Conservation (phyloP, 2,797 vertebrate genomes). For the Numenius phaeopus region DNA sequence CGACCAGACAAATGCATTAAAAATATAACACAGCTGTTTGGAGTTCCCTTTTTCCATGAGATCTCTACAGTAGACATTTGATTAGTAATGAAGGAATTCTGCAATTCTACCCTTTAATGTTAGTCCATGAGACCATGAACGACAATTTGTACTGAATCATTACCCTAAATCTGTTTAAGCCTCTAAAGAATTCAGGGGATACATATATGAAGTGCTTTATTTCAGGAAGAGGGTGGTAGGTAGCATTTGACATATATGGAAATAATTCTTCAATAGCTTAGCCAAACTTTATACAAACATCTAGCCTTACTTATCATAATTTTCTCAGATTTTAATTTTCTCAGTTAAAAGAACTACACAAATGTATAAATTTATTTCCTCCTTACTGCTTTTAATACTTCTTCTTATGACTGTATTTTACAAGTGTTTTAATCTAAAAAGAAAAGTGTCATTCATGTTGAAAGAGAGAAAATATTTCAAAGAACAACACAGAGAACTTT, state of each 20-base stretch:
- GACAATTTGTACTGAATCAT: background rate
- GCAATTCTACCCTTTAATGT: background rate
- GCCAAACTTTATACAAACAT: background rate
- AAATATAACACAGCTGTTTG: constrained; percentile 57
- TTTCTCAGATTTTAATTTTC: background rate
- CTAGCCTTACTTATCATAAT: background rate
- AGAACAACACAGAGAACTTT: background rate
- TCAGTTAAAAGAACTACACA: background rate
- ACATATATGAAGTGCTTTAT: background rate
- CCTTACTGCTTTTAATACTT: background rate
- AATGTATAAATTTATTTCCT: background rate
- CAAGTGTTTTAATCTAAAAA: background rate
- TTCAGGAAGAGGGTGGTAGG: background rate
- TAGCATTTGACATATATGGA: background rate
- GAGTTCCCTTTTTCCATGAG: background rate
- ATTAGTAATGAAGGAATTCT: constrained; percentile 1
- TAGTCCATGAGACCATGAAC: background rate
- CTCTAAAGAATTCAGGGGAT: background rate
- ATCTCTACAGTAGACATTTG: background rate
- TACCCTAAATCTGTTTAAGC: constrained; percentile 2
- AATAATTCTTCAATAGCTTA: background rate
- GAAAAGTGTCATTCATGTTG: background rate
- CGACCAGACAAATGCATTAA: constrained; percentile 44
- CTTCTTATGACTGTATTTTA: background rate
- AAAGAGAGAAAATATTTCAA: constrained; percentile 19